Evolutionary conservation across 2,797 vertebrate genomes (phyloP).

Genomic region (Galaxias olidus): DNA sequence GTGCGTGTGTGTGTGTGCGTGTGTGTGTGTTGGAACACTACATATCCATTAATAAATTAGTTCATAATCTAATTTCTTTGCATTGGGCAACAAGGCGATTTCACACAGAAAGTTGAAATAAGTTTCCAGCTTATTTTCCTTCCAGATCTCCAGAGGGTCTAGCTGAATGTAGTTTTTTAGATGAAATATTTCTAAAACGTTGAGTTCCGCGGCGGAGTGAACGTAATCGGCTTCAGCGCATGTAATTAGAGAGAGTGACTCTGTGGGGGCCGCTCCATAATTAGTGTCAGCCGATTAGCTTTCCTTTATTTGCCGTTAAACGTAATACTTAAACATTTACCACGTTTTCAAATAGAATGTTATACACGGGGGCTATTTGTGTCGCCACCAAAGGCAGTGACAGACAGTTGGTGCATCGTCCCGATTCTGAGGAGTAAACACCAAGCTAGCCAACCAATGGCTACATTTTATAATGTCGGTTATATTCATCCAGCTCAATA

Average conservation of each 20-base stretch:
- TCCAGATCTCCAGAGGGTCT: neutral
- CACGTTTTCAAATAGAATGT: constrained; percentile 36
- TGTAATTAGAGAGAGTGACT: constrained; percentile 50
- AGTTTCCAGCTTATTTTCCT: no score
- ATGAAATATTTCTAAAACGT: constrained; percentile 32
- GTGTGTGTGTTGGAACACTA: no score
- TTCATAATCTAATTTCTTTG: no score
- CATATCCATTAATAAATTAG: no score
- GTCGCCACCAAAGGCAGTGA: constrained; percentile 4
- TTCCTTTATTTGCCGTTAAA: constrained; percentile 46
- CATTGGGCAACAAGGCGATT: no score
- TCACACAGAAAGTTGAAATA: no score
- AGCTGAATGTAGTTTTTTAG: neutral
- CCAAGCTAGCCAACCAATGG: no score
- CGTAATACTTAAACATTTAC: constrained; percentile 38
- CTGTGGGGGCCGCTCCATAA: constrained; percentile 48
- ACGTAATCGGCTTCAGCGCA: constrained; percentile 42
- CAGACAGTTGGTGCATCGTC: neutral
- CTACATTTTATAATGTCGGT: no score
- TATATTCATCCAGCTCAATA: no score
- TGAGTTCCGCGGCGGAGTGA: constrained; percentile 13
- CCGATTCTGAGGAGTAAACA: no score
- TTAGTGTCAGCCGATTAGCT: constrained; percentile 55
- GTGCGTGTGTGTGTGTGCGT: no score
- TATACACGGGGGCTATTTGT: neutral